phyloP scores from a whole-genome alignment of 2,888 invertebrate genomes.

The Drepana falcataria region DNA sequence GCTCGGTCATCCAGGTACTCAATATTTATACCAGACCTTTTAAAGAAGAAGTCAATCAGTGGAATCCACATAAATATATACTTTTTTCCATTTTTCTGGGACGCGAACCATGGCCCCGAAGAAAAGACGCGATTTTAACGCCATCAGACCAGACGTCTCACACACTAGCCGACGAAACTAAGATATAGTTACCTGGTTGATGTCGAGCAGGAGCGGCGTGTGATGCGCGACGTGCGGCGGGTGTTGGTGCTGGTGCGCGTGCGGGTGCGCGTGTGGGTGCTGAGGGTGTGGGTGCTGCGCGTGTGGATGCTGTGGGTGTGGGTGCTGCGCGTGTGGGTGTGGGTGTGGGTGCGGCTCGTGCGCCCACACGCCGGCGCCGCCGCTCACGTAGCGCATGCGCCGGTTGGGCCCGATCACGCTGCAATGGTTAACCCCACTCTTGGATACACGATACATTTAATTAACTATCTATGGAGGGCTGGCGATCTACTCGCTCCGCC shows the following conservation, averaged over 20 bases:
- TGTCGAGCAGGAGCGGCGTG: constrained; percentile 59
- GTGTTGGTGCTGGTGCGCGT: constrained; percentile 23
- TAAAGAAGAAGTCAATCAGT: too few relatives aligned
- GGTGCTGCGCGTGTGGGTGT: constrained; percentile 35
- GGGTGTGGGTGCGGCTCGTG: constrained; percentile 41
- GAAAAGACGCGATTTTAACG: not conserved
- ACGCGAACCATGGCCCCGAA: too few relatives aligned
- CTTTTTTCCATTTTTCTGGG: too few relatives aligned
- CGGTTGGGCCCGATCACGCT: constrained; percentile 41
- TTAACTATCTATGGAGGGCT: too few relatives aligned
- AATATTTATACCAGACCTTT: too few relatives aligned
- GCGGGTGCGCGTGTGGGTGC: constrained; percentile 13
- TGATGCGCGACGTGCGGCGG: constrained; percentile 23
- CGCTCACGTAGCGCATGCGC: constrained; percentile 62
- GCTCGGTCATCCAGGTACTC: too few relatives aligned
- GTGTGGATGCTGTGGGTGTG: constrained; percentile 24
- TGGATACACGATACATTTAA: not conserved
- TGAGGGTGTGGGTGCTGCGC: constrained; percentile 13
- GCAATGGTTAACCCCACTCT: not conserved
- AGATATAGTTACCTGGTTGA: constrained; percentile 51
- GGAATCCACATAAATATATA: too few relatives aligned
- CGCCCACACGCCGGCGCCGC: constrained; percentile 30
- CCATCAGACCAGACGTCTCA: too few relatives aligned
- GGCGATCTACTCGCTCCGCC: too few relatives aligned
- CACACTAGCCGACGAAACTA: not conserved